These are phyloP conservation scores for Lasioglossum baleicum DNA, from an alignment of 1,140 invertebrate species.

Conservation along the genomic window DNA sequence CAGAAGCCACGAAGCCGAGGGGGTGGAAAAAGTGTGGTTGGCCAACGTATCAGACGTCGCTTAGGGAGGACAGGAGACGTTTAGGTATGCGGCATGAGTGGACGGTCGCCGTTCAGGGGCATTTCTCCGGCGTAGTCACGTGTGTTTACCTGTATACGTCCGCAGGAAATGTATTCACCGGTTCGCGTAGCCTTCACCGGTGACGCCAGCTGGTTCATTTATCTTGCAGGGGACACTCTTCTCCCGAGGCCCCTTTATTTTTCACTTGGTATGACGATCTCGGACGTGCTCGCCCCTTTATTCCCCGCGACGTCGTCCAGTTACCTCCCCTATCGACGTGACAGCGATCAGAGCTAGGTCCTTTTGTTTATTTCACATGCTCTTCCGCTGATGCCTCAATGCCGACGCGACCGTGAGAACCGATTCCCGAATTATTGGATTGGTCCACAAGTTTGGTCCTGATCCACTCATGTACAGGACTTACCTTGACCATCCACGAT, in stretches of 20 bases:
- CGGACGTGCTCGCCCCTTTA: slow-evolving; percentile 33
- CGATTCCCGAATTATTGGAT: neutral
- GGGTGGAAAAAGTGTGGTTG: neutral
- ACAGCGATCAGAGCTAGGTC: slow-evolving; percentile 32
- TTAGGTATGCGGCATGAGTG: slow-evolving; percentile 31
- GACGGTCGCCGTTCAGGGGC: slow-evolving; percentile 31
- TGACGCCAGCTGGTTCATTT: slow-evolving; percentile 66
- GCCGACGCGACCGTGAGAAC: slow-evolving; percentile 20
- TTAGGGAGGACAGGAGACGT: neutral
- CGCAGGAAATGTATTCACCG: slow-evolving; percentile 64
- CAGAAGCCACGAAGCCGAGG: neutral
- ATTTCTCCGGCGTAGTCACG: slow-evolving; percentile 37
- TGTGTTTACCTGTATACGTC: slow-evolving; percentile 55
- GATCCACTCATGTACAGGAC: too few relatives aligned
- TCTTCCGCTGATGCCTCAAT: slow-evolving; percentile 10
- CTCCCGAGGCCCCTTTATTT: slow-evolving; percentile 43
- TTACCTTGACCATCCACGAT: too few relatives aligned
- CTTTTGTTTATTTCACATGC: slow-evolving; percentile 26
- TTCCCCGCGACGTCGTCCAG: slow-evolving; percentile 30
- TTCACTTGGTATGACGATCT: slow-evolving; percentile 48
- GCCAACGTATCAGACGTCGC: slow-evolving; percentile 8
- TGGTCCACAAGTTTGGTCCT: too few relatives aligned
- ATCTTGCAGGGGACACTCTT: slow-evolving; percentile 61
- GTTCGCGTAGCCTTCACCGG: slow-evolving; percentile 56
- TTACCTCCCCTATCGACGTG: slow-evolving; percentile 38